Percentiles rank a stretch among this genome's conserved stretches.
Evolutionary conservation across 2,113 vertebrate species (phyloP).

Genomic region (Rhynchomys soricoides): DNA sequence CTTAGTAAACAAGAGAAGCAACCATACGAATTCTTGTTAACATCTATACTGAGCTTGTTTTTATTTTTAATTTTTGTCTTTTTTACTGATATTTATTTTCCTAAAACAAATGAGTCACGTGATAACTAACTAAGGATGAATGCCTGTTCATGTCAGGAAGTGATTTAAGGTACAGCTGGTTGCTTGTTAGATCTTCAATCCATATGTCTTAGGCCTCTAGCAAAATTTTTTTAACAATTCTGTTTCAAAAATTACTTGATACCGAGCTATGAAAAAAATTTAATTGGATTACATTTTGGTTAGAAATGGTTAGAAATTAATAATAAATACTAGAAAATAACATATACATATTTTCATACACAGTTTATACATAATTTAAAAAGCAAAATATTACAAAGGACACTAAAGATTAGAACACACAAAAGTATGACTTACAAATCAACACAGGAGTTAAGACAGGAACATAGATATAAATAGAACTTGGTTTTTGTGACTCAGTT

Average conservation of each 20-base stretch:
- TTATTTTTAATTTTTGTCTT: neutral
- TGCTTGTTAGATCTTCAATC: conserved; percentile 50
- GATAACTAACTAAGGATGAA: conserved; percentile 16
- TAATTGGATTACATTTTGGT: neutral
- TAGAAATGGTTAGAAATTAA: conserved; percentile 44
- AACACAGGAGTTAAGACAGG: neutral
- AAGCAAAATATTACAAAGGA: neutral
- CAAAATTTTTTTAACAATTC: conserved; percentile 38
- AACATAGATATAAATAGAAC: neutral
- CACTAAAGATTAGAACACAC: neutral
- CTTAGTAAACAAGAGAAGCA: conserved; percentile 19
- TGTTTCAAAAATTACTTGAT: conserved; percentile 29
- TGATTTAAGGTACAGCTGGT: conserved; percentile 35
- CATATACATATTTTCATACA: neutral
- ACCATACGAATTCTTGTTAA: conserved; percentile 19
- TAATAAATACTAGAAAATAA: conserved; percentile 30
- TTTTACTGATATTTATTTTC: conserved; percentile 46
- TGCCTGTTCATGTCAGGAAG: conserved; percentile 55
- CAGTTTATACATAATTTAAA: neutral
- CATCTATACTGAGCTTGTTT: neutral
- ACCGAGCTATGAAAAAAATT: neutral
- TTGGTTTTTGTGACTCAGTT: conserved; percentile 1
- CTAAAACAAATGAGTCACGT: conserved; percentile 55
- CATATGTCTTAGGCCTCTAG: conserved; percentile 52
- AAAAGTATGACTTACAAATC: conserved; percentile 48